Conservation (phyloP, 2,113 vertebrate species). For the Proteles cristata region DNA sequence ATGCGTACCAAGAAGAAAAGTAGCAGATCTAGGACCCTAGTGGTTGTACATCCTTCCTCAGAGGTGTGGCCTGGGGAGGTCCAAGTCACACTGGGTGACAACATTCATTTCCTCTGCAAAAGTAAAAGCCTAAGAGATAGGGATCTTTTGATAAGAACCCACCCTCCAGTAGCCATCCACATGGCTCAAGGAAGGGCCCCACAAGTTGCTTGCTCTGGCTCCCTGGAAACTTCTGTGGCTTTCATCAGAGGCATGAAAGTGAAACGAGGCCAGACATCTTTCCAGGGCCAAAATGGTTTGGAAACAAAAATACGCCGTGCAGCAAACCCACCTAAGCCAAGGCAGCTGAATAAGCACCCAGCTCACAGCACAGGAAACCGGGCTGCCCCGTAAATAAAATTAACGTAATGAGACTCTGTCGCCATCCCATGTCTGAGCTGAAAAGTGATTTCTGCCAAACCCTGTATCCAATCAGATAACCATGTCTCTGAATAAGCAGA, state of each 20-base stretch:
- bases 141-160: slow-evolving; percentile 27
- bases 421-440: slow-evolving; percentile 76
- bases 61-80: not conserved
- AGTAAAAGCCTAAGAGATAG: not conserved
- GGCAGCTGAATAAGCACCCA: slow-evolving; percentile 87
- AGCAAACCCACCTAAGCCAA: slow-evolving; percentile 74
- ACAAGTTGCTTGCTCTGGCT: slow-evolving; percentile 61
- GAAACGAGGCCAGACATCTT: slow-evolving; percentile 80
- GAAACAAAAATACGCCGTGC: slow-evolving; percentile 82
- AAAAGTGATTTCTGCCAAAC: slow-evolving; percentile 71
- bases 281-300: slow-evolving; percentile 78
- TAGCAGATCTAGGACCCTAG: not conserved
- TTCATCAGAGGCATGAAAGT: slow-evolving; percentile 81
- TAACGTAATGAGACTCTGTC: slow-evolving; percentile 80
- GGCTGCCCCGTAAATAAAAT: slow-evolving; percentile 84
- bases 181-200: slow-evolving; percentile 39
- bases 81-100: not conserved
- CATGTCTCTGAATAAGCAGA: not conserved
- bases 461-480: slow-evolving; percentile 54
- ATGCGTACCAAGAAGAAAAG: not conserved
- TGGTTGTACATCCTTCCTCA: not conserved
- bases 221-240: slow-evolving; percentile 80
- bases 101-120: not conserved
- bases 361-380: slow-evolving; percentile 82
- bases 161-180: slow-evolving; percentile 37